A percentile compares a stretch with the other conserved stretches of the same genome.
Conservation (phyloP, 2,888 invertebrate genomes). For the Agrotis segetum region DNA sequence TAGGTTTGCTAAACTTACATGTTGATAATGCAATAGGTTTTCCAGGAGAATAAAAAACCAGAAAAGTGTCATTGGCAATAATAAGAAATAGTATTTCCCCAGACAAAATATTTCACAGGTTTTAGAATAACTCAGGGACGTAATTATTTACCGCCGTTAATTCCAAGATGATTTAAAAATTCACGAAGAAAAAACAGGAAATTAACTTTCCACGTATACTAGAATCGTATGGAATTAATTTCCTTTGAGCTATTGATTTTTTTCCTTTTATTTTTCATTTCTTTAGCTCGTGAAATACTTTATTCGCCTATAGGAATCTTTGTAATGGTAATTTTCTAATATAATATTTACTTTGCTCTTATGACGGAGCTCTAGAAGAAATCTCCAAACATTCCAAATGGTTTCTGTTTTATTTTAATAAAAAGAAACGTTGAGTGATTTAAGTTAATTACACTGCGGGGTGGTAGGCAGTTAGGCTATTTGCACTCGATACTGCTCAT, state of each 20-base stretch:
- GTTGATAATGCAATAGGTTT: too few relatives aligned
- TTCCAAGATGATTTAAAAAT: slow-evolving; percentile 24
- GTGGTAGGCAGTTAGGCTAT: background rate
- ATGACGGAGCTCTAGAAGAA: background rate
- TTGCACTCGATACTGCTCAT: too few relatives aligned
- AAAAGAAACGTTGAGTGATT: background rate
- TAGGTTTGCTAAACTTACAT: background rate
- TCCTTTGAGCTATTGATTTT: slow-evolving; percentile 33
- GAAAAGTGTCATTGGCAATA: too few relatives aligned
- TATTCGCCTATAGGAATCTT: background rate
- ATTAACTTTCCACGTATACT: slow-evolving; percentile 37
- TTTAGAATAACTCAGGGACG: background rate
- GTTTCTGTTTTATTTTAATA: background rate
- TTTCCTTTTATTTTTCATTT: slow-evolving; percentile 33
- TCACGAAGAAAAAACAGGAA: slow-evolving; percentile 30
- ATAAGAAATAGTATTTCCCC: too few relatives aligned
- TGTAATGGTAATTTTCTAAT: slow-evolving; percentile 20
- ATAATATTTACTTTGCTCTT: slow-evolving; percentile 37
- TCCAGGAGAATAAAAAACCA: too few relatives aligned
- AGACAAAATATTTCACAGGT: background rate
- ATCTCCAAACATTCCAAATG: slow-evolving; percentile 10
- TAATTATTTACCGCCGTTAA: background rate
- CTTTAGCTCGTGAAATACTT: slow-evolving; percentile 2
- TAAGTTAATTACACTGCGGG: background rate
- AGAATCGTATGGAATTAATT: slow-evolving; percentile 39